A percentile compares a stretch with the other conserved stretches of the same genome.
These are phyloP conservation scores for Euleptes europaea DNA, from an alignment of 2,113 vertebrate genomes.

Conservation along the genomic window DNA sequence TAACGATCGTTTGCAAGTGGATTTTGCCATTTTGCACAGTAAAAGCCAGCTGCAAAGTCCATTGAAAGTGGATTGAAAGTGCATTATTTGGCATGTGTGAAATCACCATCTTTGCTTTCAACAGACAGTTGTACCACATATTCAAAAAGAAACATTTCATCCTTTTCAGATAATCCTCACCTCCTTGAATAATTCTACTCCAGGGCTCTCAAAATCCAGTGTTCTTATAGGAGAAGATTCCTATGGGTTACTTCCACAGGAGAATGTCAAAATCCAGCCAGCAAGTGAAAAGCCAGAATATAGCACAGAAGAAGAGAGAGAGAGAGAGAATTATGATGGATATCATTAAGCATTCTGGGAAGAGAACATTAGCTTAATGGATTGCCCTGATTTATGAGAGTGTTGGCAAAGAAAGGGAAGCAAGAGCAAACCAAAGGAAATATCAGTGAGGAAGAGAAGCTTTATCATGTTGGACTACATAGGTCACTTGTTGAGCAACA, in stretches of 20 bases:
- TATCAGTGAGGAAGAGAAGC: slow-evolving; percentile 32
- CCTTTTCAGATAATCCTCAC: neutral
- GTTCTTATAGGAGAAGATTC: slow-evolving; percentile 1
- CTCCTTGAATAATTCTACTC: neutral
- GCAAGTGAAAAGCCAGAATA: neutral
- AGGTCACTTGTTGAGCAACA: slow-evolving; percentile 62
- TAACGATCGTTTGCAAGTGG: too few relatives aligned
- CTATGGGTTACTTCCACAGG: neutral
- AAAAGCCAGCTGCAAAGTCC: too few relatives aligned
- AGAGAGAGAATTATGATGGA: slow-evolving; percentile 24
- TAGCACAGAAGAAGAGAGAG: slow-evolving; percentile 19
- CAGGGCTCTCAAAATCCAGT: neutral
- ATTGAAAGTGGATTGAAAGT: too few relatives aligned
- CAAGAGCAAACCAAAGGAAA: slow-evolving; percentile 4
- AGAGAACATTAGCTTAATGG: neutral
- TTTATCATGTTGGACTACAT: slow-evolving; percentile 38
- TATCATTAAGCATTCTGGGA: slow-evolving; percentile 2
- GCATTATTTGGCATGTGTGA: too few relatives aligned
- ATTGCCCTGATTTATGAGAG: slow-evolving; percentile 25
- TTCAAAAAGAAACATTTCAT: neutral
- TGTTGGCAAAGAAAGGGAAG: slow-evolving; percentile 23
- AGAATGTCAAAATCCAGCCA: neutral
- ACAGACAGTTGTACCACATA: too few relatives aligned
- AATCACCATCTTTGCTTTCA: too few relatives aligned
- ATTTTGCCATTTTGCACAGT: too few relatives aligned